A percentile compares a stretch with the other conserved stretches of the same genome.
Conservation (phyloP, 2,113 vertebrate species). For the Dasyurus viverrinus region DNA sequence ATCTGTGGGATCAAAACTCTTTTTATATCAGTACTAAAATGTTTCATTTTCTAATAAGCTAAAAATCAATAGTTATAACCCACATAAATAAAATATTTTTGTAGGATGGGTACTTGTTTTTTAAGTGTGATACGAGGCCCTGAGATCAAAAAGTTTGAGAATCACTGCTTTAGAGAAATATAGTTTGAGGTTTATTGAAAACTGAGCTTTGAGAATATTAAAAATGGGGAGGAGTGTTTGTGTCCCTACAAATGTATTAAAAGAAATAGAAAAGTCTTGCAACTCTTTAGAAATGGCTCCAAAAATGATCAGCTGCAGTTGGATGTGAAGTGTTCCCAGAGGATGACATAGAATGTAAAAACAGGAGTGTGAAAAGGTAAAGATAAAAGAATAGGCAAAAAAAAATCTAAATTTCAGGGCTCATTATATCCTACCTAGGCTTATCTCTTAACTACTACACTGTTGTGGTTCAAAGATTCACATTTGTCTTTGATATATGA, state of each 20-base stretch:
- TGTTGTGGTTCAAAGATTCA: constrained; percentile 27
- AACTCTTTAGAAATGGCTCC: constrained; percentile 15
- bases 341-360: not conserved
- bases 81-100: not conserved
- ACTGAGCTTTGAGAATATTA: not conserved
- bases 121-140: not conserved
- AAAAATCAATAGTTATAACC: not conserved
- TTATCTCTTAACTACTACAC: not conserved
- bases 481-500: constrained; percentile 34
- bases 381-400: not conserved
- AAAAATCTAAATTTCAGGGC: constrained; percentile 17
- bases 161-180: not conserved
- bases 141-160: not conserved
- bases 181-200: not conserved
- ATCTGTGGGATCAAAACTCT: not conserved
- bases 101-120: not conserved
- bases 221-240: fast-evolving
- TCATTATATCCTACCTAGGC: not conserved
- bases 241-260: constrained; percentile 7
- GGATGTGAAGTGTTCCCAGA: constrained; percentile 1
- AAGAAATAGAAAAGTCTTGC: not conserved
- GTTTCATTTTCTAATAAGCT: not conserved
- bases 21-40: not conserved
- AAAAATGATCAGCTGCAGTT: not conserved
- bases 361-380: not conserved